Evolutionary conservation across 1,140 invertebrate species (phyloP).

Genomic region (Magallana gigas): DNA sequence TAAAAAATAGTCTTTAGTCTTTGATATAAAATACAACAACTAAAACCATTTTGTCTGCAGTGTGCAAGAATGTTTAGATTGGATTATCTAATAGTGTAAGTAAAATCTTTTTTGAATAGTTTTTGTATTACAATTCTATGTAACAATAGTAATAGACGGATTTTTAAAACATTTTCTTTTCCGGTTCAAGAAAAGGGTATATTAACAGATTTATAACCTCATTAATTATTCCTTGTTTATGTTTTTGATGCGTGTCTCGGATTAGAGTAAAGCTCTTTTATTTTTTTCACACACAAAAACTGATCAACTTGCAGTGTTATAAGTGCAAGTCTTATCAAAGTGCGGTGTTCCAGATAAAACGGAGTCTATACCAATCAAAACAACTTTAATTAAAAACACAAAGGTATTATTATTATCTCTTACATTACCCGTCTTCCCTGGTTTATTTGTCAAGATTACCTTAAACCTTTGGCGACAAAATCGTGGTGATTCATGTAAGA

Average conservation of each 20-base stretch:
- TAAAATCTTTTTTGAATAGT: too few species aligned
- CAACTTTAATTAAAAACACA: constrained; percentile 17
- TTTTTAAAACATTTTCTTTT: too few species aligned
- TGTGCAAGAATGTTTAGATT: too few species aligned
- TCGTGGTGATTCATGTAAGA: neutral
- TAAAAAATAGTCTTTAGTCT: too few species aligned
- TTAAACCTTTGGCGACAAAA: neutral
- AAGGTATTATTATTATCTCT: neutral
- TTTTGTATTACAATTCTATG: too few species aligned
- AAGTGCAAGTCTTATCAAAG: neutral
- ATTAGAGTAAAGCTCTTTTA: neutral
- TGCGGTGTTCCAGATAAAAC: constrained; percentile 8
- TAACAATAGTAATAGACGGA: too few species aligned
- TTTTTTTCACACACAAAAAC: neutral
- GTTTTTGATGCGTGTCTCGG: neutral
- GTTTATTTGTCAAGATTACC: neutral
- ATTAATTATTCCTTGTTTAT: neutral
- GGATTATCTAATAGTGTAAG: too few species aligned
- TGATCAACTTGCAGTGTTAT: neutral
- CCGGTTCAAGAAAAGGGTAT: too few species aligned
- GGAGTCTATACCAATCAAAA: neutral
- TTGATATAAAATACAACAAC: too few species aligned
- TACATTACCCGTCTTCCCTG: neutral
- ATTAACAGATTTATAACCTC: neutral
- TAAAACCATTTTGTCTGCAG: too few species aligned